These are phyloP conservation scores for Hemicrepidius hirtus DNA, from an alignment of 2,888 invertebrate species.

Conservation along the genomic window DNA sequence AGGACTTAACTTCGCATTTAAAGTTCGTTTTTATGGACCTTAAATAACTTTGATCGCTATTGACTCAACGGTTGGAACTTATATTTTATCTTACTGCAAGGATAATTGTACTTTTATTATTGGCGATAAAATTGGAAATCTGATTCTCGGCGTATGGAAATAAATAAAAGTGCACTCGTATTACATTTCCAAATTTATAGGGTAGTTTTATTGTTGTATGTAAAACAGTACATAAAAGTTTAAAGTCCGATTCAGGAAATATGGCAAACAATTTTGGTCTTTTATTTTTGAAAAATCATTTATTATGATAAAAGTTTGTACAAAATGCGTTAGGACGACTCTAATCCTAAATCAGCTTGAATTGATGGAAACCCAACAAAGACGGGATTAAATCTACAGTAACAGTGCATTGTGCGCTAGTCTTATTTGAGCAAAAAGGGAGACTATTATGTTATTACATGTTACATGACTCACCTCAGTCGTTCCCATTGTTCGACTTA, in stretches of 20 bases:
- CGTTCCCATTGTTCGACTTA: conserved; percentile 45
- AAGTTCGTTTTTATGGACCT: conserved; percentile 29
- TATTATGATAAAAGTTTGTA: neutral
- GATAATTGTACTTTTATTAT: conserved; percentile 43
- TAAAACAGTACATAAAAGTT: conserved; percentile 25
- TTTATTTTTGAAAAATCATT: neutral
- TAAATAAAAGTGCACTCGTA: conserved; percentile 41
- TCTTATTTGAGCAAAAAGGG: conserved; percentile 49
- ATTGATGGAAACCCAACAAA: conserved; percentile 35
- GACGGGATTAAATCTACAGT: conserved; percentile 45
- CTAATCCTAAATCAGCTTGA: conserved; percentile 4
- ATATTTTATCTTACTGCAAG: conserved; percentile 41
- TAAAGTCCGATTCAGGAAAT: conserved; percentile 11
- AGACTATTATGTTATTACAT: conserved; percentile 50
- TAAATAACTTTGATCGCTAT: conserved; percentile 34
- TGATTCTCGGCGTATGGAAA: conserved; percentile 39
- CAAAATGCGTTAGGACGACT: neutral
- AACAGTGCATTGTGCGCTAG: conserved; percentile 28
- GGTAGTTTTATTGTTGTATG: conserved; percentile 22
- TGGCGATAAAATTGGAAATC: conserved; percentile 40
- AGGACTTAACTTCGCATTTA: conserved; percentile 36
- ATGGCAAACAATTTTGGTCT: neutral
- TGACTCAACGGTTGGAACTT: conserved; percentile 26
- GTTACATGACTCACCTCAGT: conserved; percentile 51
- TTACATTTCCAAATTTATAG: conserved; percentile 37